Evolutionary conservation across 2,113 vertebrate genomes (phyloP).

Genomic region (Xiphophorus maculatus): DNA sequence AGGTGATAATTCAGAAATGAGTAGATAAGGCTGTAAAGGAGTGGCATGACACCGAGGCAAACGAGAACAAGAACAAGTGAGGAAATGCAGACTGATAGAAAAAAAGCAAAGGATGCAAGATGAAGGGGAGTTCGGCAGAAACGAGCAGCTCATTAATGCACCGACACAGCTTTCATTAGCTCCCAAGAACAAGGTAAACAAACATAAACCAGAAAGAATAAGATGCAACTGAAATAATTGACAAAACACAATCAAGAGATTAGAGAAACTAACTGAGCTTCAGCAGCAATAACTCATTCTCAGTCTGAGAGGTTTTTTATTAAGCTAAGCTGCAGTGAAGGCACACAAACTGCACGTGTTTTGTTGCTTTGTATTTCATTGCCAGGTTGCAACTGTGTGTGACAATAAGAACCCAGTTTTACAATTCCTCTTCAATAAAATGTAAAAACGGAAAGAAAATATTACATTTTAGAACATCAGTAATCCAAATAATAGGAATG

Average conservation of each 20-base stretch:
- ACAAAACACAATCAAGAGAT: conserved; percentile 46
- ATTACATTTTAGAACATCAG: not conserved
- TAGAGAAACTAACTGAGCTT: conserved; percentile 37
- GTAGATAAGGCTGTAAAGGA: conserved; percentile 35
- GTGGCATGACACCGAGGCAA: conserved; percentile 34
- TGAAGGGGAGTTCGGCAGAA: conserved; percentile 76
- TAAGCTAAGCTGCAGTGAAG: conserved; percentile 61
- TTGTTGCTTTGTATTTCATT: not conserved
- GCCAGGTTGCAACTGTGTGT: not conserved
- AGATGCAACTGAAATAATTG: conserved; percentile 53
- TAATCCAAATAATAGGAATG: not conserved
- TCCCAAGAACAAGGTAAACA: conserved; percentile 78
- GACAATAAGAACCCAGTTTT: not conserved
- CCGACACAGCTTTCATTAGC: conserved; percentile 88
- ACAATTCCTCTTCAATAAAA: not conserved
- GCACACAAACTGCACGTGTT: conserved; percentile 17
- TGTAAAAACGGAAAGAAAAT: not conserved
- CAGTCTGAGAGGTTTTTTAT: conserved; percentile 27
- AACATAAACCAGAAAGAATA: conserved; percentile 60
- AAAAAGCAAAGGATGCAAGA: conserved; percentile 54
- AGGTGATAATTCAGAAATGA: conserved; percentile 12
- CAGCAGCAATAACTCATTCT: conserved; percentile 27
- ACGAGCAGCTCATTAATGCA: conserved; percentile 88
- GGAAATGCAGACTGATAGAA: conserved; percentile 38
- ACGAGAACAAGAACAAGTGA: conserved; percentile 37